A percentile compares a stretch with the other conserved stretches of the same genome.
These are phyloP conservation scores for Periphyllus acericola DNA, from an alignment of 2,888 invertebrate genomes.

Conservation along the genomic window DNA sequence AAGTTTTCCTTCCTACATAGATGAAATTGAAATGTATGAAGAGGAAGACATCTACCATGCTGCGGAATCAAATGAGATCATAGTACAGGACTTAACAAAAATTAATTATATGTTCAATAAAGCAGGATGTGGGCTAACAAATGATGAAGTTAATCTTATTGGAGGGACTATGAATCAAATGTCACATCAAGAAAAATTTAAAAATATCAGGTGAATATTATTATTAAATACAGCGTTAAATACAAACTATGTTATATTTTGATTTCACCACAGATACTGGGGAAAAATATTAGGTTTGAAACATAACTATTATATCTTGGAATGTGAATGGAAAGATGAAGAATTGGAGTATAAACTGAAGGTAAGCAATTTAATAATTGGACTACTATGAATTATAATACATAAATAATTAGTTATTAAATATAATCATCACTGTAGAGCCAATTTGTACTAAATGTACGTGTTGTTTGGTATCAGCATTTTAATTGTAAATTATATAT, in stretches of 20 bases:
- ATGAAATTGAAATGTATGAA: not conserved
- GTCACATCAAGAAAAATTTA: constrained; percentile 6
- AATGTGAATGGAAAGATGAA: constrained; percentile 47
- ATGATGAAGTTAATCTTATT: constrained; percentile 34
- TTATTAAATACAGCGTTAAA: not conserved
- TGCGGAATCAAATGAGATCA: not conserved
- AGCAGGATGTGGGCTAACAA: constrained; percentile 42
- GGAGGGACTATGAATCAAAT: constrained; percentile 21
- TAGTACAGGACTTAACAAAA: constrained; percentile 23
- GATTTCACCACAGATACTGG: constrained; percentile 27
- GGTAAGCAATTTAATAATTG: not conserved
- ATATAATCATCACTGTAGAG: too few relatives aligned
- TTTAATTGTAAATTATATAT: too few relatives aligned
- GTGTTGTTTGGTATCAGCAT: not conserved
- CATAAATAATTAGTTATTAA: not conserved
- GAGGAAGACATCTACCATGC: not conserved
- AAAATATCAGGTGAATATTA: constrained; percentile 39
- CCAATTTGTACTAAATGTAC: too few relatives aligned
- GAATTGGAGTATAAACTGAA: constrained; percentile 27
- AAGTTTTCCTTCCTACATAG: not conserved
- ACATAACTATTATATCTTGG: constrained; percentile 45
- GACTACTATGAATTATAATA: not conserved
- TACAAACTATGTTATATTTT: not conserved
- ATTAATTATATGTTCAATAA: constrained; percentile 39
- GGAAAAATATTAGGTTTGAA: constrained; percentile 51